Conservation (phyloP, 2,888 invertebrate species). For the Tipula vernalis region DNA sequence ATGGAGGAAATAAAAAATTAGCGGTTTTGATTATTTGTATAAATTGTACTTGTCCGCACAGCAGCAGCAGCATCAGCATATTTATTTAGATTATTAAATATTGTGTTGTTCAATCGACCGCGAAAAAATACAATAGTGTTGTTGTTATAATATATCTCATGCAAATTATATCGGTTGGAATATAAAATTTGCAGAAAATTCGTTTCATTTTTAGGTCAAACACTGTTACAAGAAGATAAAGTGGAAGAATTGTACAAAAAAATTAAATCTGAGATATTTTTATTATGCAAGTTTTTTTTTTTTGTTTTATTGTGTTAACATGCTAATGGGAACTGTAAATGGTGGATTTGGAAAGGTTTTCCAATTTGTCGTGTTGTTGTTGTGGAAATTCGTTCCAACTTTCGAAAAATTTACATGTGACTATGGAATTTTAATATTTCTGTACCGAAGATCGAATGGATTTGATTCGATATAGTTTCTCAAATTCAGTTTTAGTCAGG, state of each 20-base stretch:
- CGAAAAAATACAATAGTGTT: background rate
- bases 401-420: background rate
- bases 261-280: background rate
- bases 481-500: no score
- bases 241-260: background rate
- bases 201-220: background rate
- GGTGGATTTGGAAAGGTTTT: background rate
- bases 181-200: background rate
- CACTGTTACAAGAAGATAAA: background rate
- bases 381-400: background rate
- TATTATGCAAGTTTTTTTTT: background rate
- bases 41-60: background rate
- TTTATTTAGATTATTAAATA: background rate
- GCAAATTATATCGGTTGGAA: background rate
- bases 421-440: no score
- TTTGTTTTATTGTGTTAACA: background rate
- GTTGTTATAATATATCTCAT: background rate
- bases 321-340: background rate
- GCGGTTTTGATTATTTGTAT: background rate
- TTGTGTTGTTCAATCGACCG: background rate
- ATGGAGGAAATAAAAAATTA: background rate
- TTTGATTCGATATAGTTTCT: no score
- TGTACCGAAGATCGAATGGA: no score
- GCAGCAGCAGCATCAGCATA: background rate
- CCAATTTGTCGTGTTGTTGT: background rate